phyloP scores from a whole-genome alignment of 2,113 vertebrate genomes.

The Diadophis punctatus region DNA sequence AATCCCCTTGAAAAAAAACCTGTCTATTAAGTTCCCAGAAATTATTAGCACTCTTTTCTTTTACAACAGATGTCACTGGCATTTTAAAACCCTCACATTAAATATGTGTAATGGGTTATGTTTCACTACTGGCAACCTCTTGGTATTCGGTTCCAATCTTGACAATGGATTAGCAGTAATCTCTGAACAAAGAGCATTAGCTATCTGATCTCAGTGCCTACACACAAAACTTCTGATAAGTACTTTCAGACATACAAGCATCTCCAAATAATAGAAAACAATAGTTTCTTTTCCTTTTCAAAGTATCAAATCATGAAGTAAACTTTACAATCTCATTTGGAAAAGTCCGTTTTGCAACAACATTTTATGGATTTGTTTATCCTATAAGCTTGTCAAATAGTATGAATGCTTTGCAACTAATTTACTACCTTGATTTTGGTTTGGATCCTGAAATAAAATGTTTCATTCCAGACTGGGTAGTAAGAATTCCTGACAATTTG shows the following conservation, averaged over 20 bases:
- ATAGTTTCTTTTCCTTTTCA: not conserved
- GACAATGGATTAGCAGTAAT: not conserved
- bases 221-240: not conserved
- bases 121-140: not conserved
- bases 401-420: not conserved
- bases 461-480: slow-evolving; percentile 82
- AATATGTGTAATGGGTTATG: not conserved
- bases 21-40: not conserved
- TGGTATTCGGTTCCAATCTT: not conserved
- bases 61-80: not conserved
- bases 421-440: slow-evolving; percentile 76
- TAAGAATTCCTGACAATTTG: slow-evolving; percentile 70
- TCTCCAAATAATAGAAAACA: not conserved
- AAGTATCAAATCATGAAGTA: not conserved
- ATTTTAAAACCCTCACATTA: not conserved
- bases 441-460: slow-evolving; percentile 78
- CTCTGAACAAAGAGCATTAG: not conserved
- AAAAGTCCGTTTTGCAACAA: not conserved
- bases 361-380: not conserved
- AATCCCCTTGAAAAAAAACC: no score
- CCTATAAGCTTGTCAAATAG: not conserved
- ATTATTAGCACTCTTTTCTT: not conserved
- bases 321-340: not conserved
- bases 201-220: not conserved
- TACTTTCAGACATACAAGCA: not conserved